These are phyloP conservation scores for Taenioides sp. DNA, from an alignment of 2,797 vertebrate species.

Conservation along the genomic window DNA sequence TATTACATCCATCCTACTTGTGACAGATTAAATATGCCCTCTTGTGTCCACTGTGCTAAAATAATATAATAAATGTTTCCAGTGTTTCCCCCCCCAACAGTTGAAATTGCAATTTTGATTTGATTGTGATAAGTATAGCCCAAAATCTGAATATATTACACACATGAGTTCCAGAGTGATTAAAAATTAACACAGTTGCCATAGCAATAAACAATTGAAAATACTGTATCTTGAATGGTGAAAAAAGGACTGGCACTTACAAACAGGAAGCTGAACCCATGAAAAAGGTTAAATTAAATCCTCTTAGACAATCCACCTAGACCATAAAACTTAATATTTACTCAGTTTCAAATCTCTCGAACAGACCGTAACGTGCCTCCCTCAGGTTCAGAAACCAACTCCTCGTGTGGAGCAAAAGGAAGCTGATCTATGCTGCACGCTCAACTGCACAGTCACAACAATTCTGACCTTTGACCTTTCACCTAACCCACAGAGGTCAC, in stretches of 20 bases:
- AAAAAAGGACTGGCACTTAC: background rate
- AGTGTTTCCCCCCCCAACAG: too few relatives aligned
- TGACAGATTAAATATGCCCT: background rate
- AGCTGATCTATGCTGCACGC: slow-evolving; percentile 49
- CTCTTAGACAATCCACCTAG: background rate
- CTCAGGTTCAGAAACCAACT: slow-evolving; percentile 37
- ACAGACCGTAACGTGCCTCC: slow-evolving; percentile 44
- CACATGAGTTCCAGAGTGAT: background rate
- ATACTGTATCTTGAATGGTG: background rate
- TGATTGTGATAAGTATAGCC: background rate
- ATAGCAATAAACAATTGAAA: background rate
- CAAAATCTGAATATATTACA: background rate
- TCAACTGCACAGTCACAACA: slow-evolving; percentile 72
- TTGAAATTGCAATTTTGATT: background rate
- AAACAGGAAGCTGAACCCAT: background rate
- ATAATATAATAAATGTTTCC: too few relatives aligned
- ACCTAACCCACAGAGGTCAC: slow-evolving; percentile 54
- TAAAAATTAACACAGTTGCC: background rate
- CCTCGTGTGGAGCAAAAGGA: slow-evolving; percentile 51
- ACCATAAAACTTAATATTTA: background rate
- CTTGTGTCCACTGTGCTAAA: background rate
- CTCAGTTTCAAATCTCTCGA: background rate
- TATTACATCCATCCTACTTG: background rate
- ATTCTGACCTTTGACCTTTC: slow-evolving; percentile 53
- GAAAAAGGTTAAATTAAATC: background rate